Percentiles rank a stretch among this genome's conserved stretches.
These are phyloP conservation scores for Synergus japonicus DNA, from an alignment of 2,888 invertebrate genomes.

Conservation along the genomic window DNA sequence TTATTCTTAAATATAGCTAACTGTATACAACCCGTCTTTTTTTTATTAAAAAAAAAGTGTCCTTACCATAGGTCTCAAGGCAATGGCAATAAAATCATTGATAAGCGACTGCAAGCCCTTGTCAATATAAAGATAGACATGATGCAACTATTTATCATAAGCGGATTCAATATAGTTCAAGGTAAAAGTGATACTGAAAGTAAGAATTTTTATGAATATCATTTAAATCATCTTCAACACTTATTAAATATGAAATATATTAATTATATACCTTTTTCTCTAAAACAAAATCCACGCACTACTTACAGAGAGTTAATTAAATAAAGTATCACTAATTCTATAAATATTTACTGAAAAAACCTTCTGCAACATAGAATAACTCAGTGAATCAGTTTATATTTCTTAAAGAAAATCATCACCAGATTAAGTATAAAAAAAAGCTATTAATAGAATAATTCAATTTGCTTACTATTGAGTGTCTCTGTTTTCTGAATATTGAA, in stretches of 20 bases:
- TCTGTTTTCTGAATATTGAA: too few species aligned
- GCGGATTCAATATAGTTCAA: conserved; percentile 53
- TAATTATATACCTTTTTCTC: too few species aligned
- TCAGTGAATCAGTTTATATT: too few species aligned
- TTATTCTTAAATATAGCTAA: neutral
- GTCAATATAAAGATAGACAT: conserved; percentile 12
- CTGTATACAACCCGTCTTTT: neutral
- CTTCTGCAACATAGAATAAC: too few species aligned
- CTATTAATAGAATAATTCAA: too few species aligned
- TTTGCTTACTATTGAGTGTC: too few species aligned
- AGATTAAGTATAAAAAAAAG: too few species aligned
- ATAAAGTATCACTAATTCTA: too few species aligned
- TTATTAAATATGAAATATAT: neutral
- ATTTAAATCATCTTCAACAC: neutral
- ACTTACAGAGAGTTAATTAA: too few species aligned
- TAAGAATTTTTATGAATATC: neutral
- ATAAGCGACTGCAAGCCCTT: conserved; percentile 38
- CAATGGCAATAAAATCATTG: conserved; percentile 46
- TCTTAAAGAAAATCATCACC: too few species aligned
- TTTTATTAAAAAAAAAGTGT: neutral
- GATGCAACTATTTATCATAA: conserved; percentile 39
- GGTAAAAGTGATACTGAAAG: conserved; percentile 44
- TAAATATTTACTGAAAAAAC: too few species aligned
- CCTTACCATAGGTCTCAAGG: conserved; percentile 36
- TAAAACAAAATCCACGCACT: too few species aligned